Evolutionary conservation across 2,888 invertebrate genomes (phyloP).

Genomic region (Cephus runcator): DNA sequence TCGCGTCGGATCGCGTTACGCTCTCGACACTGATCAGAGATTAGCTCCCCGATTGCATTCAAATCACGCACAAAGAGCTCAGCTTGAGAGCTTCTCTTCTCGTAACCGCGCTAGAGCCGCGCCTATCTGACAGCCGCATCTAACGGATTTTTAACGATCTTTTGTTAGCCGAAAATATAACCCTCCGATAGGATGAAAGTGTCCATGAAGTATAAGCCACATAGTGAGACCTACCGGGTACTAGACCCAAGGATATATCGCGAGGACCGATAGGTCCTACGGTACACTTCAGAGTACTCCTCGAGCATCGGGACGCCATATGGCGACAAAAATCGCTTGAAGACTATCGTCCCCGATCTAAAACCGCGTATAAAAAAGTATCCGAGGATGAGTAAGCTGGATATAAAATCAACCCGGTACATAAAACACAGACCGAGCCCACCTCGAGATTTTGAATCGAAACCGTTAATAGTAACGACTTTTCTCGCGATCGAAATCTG

Average conservation of each 20-base stretch:
- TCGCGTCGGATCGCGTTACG: slow-evolving; percentile 63
- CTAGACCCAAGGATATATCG: not conserved
- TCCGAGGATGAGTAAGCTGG: not conserved
- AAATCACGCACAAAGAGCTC: slow-evolving; percentile 63
- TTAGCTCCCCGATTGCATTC: slow-evolving; percentile 63
- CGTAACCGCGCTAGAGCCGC: slow-evolving; percentile 42
- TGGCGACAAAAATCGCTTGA: slow-evolving; percentile 9
- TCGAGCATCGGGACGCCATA: not conserved
- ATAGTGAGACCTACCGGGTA: slow-evolving; percentile 7
- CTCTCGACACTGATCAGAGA: slow-evolving; percentile 64
- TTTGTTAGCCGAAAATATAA: slow-evolving; percentile 52
- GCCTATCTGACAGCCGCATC: slow-evolving; percentile 61
- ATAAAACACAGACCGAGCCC: not conserved
- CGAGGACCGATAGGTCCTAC: not conserved
- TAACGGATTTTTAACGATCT: slow-evolving; percentile 64
- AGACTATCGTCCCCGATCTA: slow-evolving; percentile 6
- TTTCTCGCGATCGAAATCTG: not conserved
- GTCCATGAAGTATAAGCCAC: slow-evolving; percentile 17
- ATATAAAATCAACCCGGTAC: not conserved
- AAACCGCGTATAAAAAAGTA: not conserved
- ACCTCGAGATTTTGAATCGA: not conserved
- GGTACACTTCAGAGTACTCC: not conserved
- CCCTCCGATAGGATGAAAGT: slow-evolving; percentile 18
- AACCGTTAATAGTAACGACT: not conserved
- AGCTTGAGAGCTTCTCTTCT: slow-evolving; percentile 44